phyloP scores from a whole-genome alignment of 1,140 invertebrate species.

The Parapsyche elsis region DNA sequence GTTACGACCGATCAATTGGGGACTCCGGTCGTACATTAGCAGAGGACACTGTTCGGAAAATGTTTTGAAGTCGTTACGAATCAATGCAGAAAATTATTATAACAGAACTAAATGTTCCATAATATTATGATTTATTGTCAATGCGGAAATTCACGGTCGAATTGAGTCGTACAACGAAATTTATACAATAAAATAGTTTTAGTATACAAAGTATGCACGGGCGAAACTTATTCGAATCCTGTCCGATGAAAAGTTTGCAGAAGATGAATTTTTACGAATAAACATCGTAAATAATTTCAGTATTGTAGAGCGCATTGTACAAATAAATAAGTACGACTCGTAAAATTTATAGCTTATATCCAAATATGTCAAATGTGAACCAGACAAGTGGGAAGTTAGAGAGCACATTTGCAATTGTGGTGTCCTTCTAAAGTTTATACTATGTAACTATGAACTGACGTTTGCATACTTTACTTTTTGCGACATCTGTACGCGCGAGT shows the following conservation, averaged over 20 bases:
- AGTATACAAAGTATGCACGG: background rate
- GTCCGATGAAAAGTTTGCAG: no score
- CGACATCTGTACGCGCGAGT: no score
- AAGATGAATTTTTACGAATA: background rate
- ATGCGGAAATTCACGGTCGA: background rate
- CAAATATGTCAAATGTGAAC: no score
- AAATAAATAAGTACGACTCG: no score
- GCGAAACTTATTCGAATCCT: no score
- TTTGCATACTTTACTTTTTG: no score
- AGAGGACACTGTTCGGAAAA: background rate
- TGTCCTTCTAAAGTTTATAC: no score
- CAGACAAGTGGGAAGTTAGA: no score
- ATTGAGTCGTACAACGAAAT: background rate
- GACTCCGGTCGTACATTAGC: background rate
- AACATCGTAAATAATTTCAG: slow-evolving; percentile 13
- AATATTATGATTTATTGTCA: background rate
- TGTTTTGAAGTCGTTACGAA: background rate
- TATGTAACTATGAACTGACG: no score
- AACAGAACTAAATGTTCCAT: background rate
- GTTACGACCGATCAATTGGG: slow-evolving; percentile 20
- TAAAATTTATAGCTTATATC: no score
- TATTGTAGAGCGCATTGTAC: background rate
- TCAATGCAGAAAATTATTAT: background rate
- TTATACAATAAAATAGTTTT: background rate
- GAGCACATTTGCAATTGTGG: no score